Conservation (phyloP, 2,797 vertebrate species). For the Alauda arvensis region DNA sequence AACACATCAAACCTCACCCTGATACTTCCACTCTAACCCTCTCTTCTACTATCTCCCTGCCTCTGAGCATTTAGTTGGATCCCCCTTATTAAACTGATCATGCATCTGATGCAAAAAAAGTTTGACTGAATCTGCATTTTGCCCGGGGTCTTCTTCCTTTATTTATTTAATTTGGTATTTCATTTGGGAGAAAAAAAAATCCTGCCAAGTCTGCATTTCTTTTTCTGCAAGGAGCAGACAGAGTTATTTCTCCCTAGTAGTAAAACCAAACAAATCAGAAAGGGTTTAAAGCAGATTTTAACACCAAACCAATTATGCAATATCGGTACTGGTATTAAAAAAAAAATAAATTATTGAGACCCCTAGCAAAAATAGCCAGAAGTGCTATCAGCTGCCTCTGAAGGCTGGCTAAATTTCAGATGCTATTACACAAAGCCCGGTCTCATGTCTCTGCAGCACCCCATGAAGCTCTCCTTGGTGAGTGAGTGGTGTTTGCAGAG, state of each 20-base stretch:
- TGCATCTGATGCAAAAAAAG: constrained; percentile 13
- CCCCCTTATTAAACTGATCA: constrained; percentile 14
- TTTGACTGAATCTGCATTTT: constrained; percentile 35
- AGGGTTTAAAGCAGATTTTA: constrained; percentile 4
- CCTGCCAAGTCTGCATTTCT: constrained; percentile 3
- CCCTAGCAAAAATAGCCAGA: background rate
- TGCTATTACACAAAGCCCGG: background rate
- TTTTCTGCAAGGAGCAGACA: background rate
- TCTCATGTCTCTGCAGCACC: background rate
- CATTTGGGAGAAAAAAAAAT: background rate
- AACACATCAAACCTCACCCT: background rate
- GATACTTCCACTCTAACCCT: background rate
- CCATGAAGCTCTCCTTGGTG: background rate
- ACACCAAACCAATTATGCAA: constrained; percentile 2
- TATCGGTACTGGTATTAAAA: background rate
- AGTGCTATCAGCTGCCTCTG: background rate
- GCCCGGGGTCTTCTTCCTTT: background rate
- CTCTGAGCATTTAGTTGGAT: background rate
- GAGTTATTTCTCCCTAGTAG: background rate
- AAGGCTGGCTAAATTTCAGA: background rate
- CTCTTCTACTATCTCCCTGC: background rate
- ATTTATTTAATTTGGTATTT: constrained; percentile 20
- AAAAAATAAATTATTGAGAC: background rate
- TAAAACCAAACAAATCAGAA: constrained; percentile 19
- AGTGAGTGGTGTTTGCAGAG: background rate